Conservation (phyloP, 92 coral and sea anemone species). For the Actinernus sp. region DNA sequence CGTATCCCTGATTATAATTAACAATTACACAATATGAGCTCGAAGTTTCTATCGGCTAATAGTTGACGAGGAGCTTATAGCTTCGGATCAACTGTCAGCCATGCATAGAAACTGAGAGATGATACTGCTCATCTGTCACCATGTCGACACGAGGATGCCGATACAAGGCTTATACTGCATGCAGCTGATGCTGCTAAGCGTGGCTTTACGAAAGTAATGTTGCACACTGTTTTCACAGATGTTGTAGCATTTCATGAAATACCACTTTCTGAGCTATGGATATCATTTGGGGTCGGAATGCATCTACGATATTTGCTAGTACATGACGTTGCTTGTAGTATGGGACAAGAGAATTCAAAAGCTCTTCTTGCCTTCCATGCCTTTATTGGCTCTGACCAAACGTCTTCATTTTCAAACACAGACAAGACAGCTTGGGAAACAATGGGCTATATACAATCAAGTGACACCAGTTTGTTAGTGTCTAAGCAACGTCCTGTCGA, state of each 20-base stretch:
- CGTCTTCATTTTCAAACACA: constrained; percentile 42
- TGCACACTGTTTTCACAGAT: constrained; percentile 55
- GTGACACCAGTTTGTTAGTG: no score
- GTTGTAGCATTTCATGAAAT: constrained; percentile 31
- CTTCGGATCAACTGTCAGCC: no score
- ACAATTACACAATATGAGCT: no score
- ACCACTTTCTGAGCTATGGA: constrained; percentile 36
- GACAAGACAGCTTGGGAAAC: constrained; percentile 80
- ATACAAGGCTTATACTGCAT: constrained; percentile 25
- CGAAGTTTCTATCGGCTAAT: no score
- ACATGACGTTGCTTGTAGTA: constrained; percentile 25
- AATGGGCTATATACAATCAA: no score
- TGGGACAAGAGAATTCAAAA: constrained; percentile 42
- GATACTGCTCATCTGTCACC: constrained; percentile 41
- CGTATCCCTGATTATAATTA: no score
- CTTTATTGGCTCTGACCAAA: constrained; percentile 67
- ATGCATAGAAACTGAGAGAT: no score
- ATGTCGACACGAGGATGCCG: constrained; percentile 42
- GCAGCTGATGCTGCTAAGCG: constrained; percentile 13
- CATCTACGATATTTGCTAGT: constrained; percentile 48
- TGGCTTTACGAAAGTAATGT: constrained; percentile 8
- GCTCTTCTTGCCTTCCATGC: no score
- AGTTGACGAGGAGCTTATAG: no score
- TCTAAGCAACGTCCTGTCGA: no score
- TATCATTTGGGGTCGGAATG: constrained; percentile 69